A percentile compares a stretch with the other conserved stretches of the same genome.
Evolutionary conservation across 2,888 invertebrate species (phyloP).

Genomic region (Brenthis hecate): DNA sequence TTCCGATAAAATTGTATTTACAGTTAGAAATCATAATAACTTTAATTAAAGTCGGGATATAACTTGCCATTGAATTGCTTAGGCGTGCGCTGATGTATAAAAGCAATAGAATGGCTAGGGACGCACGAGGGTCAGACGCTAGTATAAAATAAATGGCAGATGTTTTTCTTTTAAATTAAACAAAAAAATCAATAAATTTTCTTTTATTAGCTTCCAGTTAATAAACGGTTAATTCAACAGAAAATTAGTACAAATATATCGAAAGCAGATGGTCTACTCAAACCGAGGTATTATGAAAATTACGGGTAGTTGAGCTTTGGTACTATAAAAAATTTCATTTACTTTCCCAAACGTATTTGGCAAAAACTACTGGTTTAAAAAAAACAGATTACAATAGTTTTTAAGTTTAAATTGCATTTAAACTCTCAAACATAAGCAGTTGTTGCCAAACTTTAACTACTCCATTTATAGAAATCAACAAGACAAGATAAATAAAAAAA

Average conservation of each 20-base stretch:
- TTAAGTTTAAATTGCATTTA: slow-evolving; percentile 34
- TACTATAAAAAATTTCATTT: slow-evolving; percentile 43
- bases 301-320: slow-evolving; percentile 61
- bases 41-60: too few species aligned
- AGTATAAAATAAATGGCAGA: too few species aligned
- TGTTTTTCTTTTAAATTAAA: slow-evolving; percentile 1
- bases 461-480: slow-evolving; percentile 32
- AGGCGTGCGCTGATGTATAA: too few species aligned
- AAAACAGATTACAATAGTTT: background rate
- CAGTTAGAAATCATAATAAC: too few species aligned
- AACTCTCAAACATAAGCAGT: slow-evolving; percentile 21
- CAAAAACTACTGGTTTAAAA: slow-evolving; percentile 27
- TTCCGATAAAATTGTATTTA: too few species aligned
- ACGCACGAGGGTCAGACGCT: too few species aligned
- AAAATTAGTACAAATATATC: slow-evolving; percentile 64
- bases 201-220: slow-evolving; percentile 78
- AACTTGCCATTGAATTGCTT: too few species aligned
- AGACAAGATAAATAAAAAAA: slow-evolving; percentile 18
- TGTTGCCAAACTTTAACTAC: slow-evolving; percentile 31
- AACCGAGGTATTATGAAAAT: slow-evolving; percentile 36
- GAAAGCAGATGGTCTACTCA: slow-evolving; percentile 48
- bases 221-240: slow-evolving; percentile 70
- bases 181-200: slow-evolving; percentile 42
- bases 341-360: slow-evolving; percentile 18
- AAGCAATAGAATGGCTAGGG: too few species aligned